Evolutionary conservation across 1,140 invertebrate genomes (phyloP), one percentile per base, ranked within the genome.

Genomic region (Coelopa frigida): DNA sequence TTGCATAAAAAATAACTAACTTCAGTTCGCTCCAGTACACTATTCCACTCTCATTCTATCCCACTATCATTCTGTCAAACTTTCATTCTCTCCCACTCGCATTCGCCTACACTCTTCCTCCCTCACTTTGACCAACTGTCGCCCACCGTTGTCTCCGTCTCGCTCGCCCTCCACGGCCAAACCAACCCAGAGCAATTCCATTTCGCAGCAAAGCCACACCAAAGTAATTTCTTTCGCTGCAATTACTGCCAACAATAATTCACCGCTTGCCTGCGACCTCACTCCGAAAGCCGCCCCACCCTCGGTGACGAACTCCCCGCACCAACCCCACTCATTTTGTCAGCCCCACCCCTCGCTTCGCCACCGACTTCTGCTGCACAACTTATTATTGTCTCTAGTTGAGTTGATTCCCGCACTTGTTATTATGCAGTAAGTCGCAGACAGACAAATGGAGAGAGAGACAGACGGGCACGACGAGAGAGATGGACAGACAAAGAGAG

Each of bases 371-470:
- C 20, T 15, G 2, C 12, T 35, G 33, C 20, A 35, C 17, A 35
- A 18, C 20, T 35, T 2, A 20, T 35, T 18, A 15, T 15, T 10
- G 20, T 18, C 17, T 35, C 15, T 14, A 35, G 17, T 15, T 35
- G 33, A 35, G 20, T 10, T 35, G 33, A 18, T 35, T 18, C 33
- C 17, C 11, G 17, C 20, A 18, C 5, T 5, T 18, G 20, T 10
- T 4, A 14, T 33, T 33, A 14, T 33, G 17, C 33, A 20, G 5
- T 35, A 7, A 14, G 33, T 35, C 18, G 23, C n/a, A 42, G 39
- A 42, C 32, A 38, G 35, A 48, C 48, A 53, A 27, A 24, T 26
- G 29, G 18, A 46, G 41, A 53, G 40, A 38, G 35, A 26, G 46
- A 46, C 49, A 46, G 52, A 52, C 48, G 14, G n/a, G n/a, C n/a